A percentile compares a stretch with the other conserved stretches of the same genome.
Evolutionary conservation across 2,113 vertebrate genomes (phyloP).

Genomic region (Colistium nudipinnis): DNA sequence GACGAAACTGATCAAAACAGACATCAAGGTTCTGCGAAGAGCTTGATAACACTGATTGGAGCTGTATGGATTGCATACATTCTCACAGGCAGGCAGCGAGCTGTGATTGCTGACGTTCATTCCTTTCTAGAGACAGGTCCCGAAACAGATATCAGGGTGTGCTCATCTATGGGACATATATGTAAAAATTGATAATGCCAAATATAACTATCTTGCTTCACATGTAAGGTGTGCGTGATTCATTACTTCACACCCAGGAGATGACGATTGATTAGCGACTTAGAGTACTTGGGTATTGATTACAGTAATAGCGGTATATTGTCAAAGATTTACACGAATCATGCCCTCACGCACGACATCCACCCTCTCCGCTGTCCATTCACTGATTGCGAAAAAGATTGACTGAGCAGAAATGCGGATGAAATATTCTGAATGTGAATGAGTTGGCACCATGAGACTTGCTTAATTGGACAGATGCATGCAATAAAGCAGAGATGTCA

Average conservation of each 20-base stretch:
- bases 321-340: not conserved
- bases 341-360: conserved; percentile 12
- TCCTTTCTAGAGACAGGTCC: no score
- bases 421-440: conserved; percentile 69
- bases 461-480: conserved; percentile 78
- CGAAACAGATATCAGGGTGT: not conserved
- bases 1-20: conserved; percentile 26
- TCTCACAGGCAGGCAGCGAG: conserved; percentile 30
- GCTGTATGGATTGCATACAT: conserved; percentile 8
- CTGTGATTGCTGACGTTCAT: no score
- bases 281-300: not conserved
- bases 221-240: not conserved
- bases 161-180: not conserved
- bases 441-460: conserved; percentile 46
- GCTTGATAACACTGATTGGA: conserved; percentile 20
- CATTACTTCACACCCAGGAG: not conserved
- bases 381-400: conserved; percentile 27
- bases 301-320: not conserved
- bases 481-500: conserved; percentile 68
- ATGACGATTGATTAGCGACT: not conserved
- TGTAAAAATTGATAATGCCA: not conserved
- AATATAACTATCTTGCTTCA: not conserved
- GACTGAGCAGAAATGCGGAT: conserved; percentile 37
- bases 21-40: not conserved
- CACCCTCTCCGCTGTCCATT: conserved; percentile 30